Conservation (phyloP, 2,888 invertebrate species). For the Argynnis bischoffii region DNA sequence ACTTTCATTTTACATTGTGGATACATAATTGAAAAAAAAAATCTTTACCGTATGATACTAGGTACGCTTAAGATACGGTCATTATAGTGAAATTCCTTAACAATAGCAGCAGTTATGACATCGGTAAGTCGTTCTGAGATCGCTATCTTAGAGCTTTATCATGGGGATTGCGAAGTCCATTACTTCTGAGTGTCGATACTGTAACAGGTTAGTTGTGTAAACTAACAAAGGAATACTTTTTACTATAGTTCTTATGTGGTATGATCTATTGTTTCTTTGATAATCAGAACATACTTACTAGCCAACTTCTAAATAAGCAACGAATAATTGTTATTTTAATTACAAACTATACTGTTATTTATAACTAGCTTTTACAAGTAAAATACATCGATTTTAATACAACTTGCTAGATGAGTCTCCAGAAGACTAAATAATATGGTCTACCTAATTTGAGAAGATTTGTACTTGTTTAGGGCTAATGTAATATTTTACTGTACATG, state of each 20-base stretch:
- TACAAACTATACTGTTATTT: too few relatives aligned
- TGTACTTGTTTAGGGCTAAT: too few relatives aligned
- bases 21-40: not conserved
- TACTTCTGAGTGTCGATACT: constrained; percentile 21
- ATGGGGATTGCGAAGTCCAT: constrained; percentile 16
- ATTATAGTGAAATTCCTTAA: constrained; percentile 9
- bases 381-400: too few relatives aligned
- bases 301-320: too few relatives aligned
- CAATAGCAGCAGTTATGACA: constrained; percentile 27
- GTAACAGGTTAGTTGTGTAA: constrained; percentile 7
- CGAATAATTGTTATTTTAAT: not conserved
- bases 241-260: not conserved
- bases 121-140: constrained; percentile 34
- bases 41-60: not conserved
- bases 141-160: constrained; percentile 11
- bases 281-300: not conserved
- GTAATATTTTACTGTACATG: too few relatives aligned
- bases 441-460: too few relatives aligned
- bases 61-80: not conserved
- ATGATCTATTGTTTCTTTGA: constrained; percentile 1
- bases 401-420: too few relatives aligned
- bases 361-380: too few relatives aligned
- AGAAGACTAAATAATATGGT: too few relatives aligned
- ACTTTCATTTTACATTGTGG: too few relatives aligned
- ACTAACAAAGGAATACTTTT: constrained; percentile 15